A percentile compares a stretch with the other conserved stretches of the same genome.
These are phyloP conservation scores for Diaprepes abbreviatus DNA, from an alignment of 2,888 invertebrate species.

Conservation along the genomic window DNA sequence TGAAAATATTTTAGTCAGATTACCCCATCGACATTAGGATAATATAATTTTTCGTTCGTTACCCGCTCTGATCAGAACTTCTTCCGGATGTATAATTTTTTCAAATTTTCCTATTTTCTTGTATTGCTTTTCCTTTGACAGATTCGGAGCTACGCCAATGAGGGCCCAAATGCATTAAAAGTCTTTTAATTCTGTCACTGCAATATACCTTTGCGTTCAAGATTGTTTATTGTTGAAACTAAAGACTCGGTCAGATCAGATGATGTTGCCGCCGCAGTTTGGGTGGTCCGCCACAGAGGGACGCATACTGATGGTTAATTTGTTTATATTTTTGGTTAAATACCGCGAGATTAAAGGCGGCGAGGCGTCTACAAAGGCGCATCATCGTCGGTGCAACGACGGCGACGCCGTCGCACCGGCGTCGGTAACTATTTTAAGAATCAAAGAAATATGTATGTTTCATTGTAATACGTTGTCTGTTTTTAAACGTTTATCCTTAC, in stretches of 20 bases:
- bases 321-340: conserved; percentile 41
- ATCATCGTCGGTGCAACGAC: conserved; percentile 10
- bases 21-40: too few relatives aligned
- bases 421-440: conserved; percentile 25
- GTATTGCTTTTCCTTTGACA: too few relatives aligned
- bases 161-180: conserved; percentile 8
- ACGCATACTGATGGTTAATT: conserved; percentile 25
- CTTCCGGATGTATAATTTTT: too few relatives aligned
- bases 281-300: conserved; percentile 36
- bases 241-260: conserved; percentile 47
- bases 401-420: conserved; percentile 1
- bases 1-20: too few relatives aligned
- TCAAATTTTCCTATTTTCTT: too few relatives aligned
- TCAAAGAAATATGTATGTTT: conserved; percentile 2
- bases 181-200: conserved; percentile 37
- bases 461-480: background rate
- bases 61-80: too few relatives aligned
- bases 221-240: conserved; percentile 43
- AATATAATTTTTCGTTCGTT: too few relatives aligned
- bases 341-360: conserved; percentile 41
- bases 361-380: conserved; percentile 31
- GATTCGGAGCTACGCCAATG: conserved; percentile 4
- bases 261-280: conserved; percentile 31
- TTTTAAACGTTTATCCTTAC: background rate
- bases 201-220: conserved; percentile 30